Evolutionary conservation across 1,140 invertebrate genomes (phyloP).

Genomic region (Drosophila pseudoananassae): DNA sequence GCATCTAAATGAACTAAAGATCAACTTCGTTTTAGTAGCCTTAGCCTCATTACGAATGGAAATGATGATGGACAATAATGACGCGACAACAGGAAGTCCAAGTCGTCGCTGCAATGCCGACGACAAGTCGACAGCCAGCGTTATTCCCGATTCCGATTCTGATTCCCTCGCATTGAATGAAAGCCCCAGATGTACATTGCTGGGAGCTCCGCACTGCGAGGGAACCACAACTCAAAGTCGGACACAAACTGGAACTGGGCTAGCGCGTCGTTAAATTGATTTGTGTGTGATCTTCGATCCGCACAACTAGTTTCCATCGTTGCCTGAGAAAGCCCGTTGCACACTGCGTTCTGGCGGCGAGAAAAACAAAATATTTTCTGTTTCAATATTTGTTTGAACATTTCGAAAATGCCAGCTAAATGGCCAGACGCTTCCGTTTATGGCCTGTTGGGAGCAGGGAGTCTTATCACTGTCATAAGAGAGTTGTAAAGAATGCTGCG

Average conservation of each 20-base stretch:
- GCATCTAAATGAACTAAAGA: slow-evolving; percentile 80
- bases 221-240: slow-evolving; percentile 21
- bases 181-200: slow-evolving; percentile 18
- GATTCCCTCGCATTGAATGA: slow-evolving; percentile 45
- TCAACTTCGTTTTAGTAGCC: slow-evolving; percentile 77
- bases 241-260: slow-evolving; percentile 68
- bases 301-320: slow-evolving; percentile 64
- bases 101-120: slow-evolving; percentile 45
- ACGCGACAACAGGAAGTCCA: slow-evolving; percentile 82
- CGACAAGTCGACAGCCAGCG: slow-evolving; percentile 41
- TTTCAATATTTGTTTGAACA: slow-evolving; percentile 58
- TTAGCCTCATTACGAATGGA: slow-evolving; percentile 81
- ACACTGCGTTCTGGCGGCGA: slow-evolving; percentile 8
- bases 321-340: slow-evolving; percentile 63
- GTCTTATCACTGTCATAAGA: slow-evolving; percentile 67
- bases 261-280: slow-evolving; percentile 81
- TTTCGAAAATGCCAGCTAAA: slow-evolving; percentile 69
- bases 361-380: slow-evolving; percentile 60
- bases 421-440: slow-evolving; percentile 64
- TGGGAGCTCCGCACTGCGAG: slow-evolving; percentile 11
- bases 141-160: slow-evolving; percentile 4
- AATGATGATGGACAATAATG: slow-evolving; percentile 83
- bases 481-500: slow-evolving; percentile 66
- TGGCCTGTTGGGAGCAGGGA: slow-evolving; percentile 32
- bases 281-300: slow-evolving; percentile 65